Percentiles rank a stretch among this genome's conserved stretches.
Conservation (phyloP, 2,113 vertebrate species). For the Pterocles gutturalis region DNA sequence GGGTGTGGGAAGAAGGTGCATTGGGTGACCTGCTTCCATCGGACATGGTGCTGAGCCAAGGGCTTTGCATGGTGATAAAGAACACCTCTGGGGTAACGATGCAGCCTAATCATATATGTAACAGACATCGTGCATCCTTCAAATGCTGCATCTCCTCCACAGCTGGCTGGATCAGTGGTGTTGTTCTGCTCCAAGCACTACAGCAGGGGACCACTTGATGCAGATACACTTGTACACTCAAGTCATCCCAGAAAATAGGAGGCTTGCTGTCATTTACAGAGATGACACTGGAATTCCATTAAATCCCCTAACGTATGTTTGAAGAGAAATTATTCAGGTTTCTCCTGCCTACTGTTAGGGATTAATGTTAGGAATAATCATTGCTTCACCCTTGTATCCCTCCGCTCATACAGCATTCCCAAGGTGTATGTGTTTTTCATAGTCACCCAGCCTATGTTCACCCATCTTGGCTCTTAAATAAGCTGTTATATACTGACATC, state of each 20-base stretch:
- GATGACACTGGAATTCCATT: neutral
- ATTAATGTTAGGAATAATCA: neutral
- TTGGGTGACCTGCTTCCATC: neutral
- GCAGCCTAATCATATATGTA: neutral
- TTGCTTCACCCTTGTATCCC: neutral
- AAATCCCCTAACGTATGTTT: neutral
- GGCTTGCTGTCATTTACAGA: neutral
- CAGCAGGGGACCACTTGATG: neutral
- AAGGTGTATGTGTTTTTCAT: neutral
- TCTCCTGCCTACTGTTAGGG: neutral
- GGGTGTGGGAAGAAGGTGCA: neutral
- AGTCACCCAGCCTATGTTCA: neutral
- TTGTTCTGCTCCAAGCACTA: neutral
- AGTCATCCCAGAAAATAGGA: neutral
- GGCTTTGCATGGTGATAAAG: neutral
- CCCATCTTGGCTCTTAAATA: slow-evolving; percentile 15
- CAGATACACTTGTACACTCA: neutral
- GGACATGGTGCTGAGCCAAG: neutral
- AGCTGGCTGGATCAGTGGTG: neutral
- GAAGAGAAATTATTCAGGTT: neutral
- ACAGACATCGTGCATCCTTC: neutral
- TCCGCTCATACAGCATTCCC: neutral
- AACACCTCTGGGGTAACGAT: neutral
- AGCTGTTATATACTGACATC: slow-evolving; percentile 7
- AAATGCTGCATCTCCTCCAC: neutral